Percentiles rank a stretch among this genome's conserved stretches.
Conservation (phyloP, 1,140 invertebrate genomes). For the Gerris buenoi region DNA sequence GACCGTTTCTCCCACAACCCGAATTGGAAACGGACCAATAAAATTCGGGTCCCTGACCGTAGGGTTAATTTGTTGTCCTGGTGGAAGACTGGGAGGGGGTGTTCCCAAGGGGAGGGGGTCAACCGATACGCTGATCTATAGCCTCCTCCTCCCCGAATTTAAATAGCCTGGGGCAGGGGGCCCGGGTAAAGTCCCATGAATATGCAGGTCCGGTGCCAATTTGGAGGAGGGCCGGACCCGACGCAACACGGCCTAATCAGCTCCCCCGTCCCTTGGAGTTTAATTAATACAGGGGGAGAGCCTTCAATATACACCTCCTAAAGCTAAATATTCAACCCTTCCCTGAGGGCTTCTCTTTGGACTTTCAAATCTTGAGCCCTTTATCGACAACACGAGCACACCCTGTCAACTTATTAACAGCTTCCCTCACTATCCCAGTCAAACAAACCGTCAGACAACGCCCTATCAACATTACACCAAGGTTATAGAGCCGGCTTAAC, state of each 20-base stretch:
- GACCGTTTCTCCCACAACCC: not conserved
- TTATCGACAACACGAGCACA: not conserved
- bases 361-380: not conserved
- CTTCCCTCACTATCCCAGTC: no score
- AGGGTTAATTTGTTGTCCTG: constrained; percentile 1
- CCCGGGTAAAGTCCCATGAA: not conserved
- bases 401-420: not conserved
- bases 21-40: constrained; percentile 4
- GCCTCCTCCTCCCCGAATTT: not conserved
- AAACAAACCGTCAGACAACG: no score
- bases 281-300: constrained; percentile 11
- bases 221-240: not conserved
- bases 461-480: no score
- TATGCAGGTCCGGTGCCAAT: constrained; percentile 15
- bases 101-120: not conserved
- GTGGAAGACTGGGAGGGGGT: not conserved
- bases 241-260: constrained; percentile 7
- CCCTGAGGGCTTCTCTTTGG: not conserved
- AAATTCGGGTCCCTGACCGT: not conserved
- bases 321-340: not conserved
- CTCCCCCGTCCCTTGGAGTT: constrained; percentile 3
- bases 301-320: not conserved
- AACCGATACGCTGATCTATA: not conserved
- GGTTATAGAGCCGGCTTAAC: no score
- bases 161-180: not conserved